Evolutionary conservation across 23 tunicate species (phyloP).

Genomic region (Diplosoma virens): DNA sequence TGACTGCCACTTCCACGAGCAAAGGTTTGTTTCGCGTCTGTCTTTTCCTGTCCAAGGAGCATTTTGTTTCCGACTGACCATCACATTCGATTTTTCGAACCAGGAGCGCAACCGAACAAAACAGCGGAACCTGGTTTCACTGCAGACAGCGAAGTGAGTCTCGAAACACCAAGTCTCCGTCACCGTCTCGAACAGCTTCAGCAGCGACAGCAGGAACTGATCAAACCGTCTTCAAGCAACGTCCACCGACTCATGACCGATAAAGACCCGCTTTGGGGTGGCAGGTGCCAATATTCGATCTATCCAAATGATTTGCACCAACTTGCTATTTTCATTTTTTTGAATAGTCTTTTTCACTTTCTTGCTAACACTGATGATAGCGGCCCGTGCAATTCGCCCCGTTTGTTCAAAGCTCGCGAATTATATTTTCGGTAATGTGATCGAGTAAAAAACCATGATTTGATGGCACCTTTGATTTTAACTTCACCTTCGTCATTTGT

Average conservation of each 20-base stretch:
- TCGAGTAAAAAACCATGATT: no score
- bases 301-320: no score
- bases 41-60: neutral
- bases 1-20: constrained; percentile 21
- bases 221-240: constrained; percentile 33
- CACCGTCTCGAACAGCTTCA: constrained; percentile 79
- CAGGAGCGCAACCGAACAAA: neutral
- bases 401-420: no score
- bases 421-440: no score
- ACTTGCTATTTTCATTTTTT: neutral
- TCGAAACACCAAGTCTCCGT: constrained; percentile 59
- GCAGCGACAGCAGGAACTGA: constrained; percentile 41
- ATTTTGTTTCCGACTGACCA: neutral
- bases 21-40: neutral
- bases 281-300: no score
- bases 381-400: no score
- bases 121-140: constrained; percentile 9
- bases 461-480: no score
- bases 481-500: no score
- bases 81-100: no score
- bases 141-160: constrained; percentile 70
- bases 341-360: no score
- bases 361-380: no score
- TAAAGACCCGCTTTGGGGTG: constrained; percentile 96
- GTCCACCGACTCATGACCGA: constrained; percentile 72